Base-by-base conservation (phyloP, 1,140 invertebrate genomes). In the Branchinecta lynchi region DNA sequence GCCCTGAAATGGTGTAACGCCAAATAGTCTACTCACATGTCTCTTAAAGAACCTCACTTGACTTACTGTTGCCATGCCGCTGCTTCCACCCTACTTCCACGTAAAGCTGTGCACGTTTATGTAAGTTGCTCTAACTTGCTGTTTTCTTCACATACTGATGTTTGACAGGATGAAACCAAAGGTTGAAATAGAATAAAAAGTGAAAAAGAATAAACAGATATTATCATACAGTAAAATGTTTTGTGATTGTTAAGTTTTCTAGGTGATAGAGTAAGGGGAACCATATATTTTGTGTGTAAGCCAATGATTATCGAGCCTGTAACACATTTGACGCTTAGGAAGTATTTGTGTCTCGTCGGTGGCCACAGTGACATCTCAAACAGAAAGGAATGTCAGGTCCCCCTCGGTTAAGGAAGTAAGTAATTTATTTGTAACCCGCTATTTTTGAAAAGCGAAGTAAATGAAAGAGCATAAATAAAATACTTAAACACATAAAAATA, bases 211-310 rank as follows among this genome's bases (percentile, higher is more conserved):
- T 65, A 65, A 65, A 65, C 20, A 65, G 20, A 65, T 65, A 3
- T n/a, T 21, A 43, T 67, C 7, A 45, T 8, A 44, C 45, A 43
- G 66, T 20, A 7, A n/a, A 67, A 45, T 8, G 8, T 0, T 43
- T n/a, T n/a, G n/a, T 7, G 43, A 43, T 7, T 20, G 3, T 7
- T 17, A 43, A 17, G n/a, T 17, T 67, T 67, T 7, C 15, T 66
- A 20, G 43, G 21, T 66, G 21, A 46, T 60, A 20, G 15, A 44
- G 15, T 21, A 68, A 46, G 43, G 32, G 43, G 21, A 70, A 65
- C 7, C 43, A 20, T 65, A 71, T 46, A 69, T 65, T 72, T 85
- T 82, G 32, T 1, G 32, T 32, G 32, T 32, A 32, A 32, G 32
- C 32, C n/a, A n/a, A n/a, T n/a, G n/a, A n/a, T n/a, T n/a, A n/a